Percentiles rank a stretch among this genome's conserved stretches.
Conservation (phyloP, 2,113 vertebrate genomes). For the Centrocercus urophasianus region DNA sequence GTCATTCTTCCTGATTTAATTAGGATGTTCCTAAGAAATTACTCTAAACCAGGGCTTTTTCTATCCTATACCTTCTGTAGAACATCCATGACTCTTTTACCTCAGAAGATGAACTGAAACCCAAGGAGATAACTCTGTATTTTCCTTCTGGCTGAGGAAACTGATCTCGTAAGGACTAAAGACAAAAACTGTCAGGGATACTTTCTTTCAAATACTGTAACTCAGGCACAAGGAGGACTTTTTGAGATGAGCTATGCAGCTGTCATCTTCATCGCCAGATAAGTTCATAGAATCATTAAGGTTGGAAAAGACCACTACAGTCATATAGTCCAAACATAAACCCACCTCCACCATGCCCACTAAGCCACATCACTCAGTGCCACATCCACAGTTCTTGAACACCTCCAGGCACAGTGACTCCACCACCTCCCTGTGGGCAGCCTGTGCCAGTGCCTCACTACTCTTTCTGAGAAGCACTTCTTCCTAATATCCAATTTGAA, state of each 20-base stretch:
- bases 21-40: neutral
- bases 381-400: neutral
- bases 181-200: neutral
- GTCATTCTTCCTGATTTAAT: slow-evolving; percentile 39
- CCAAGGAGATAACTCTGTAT: neutral
- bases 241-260: neutral
- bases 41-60: neutral
- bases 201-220: neutral
- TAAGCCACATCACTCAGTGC: neutral
- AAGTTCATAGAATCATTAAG: neutral
- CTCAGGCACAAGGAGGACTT: neutral
- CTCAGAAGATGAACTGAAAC: neutral
- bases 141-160: neutral
- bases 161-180: neutral
- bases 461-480: neutral
- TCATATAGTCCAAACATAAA: neutral
- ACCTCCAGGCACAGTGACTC: neutral
- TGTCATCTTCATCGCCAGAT: neutral
- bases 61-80: neutral
- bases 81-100: neutral
- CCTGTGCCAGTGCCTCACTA: neutral
- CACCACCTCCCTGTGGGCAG: neutral
- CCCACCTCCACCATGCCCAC: neutral
- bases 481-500: neutral
- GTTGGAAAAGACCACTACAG: neutral